Evolutionary conservation across 2,888 invertebrate genomes (phyloP).

Genomic region (Altica lythri): DNA sequence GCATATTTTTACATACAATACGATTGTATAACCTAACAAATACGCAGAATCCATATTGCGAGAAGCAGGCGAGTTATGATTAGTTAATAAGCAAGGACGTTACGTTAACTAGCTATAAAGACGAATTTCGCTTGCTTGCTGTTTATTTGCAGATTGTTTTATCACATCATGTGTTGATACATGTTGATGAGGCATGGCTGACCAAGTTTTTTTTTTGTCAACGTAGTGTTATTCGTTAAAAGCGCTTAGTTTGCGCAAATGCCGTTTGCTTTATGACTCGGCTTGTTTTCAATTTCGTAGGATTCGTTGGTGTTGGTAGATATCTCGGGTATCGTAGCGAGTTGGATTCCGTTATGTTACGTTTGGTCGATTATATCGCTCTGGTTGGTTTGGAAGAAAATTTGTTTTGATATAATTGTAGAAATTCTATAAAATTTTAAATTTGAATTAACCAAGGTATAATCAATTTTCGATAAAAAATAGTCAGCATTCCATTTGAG

Average conservation of each 20-base stretch:
- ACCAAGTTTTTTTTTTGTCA: constrained; percentile 33
- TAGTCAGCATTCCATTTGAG: too few species aligned
- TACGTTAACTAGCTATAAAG: constrained; percentile 40
- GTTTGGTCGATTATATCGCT: constrained; percentile 22
- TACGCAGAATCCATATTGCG: constrained; percentile 52
- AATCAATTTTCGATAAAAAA: too few species aligned
- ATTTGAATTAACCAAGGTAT: too few species aligned
- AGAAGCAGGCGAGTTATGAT: constrained; percentile 46
- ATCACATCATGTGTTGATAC: constrained; percentile 36
- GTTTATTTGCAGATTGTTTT: constrained; percentile 43
- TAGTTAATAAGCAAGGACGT: constrained; percentile 43
- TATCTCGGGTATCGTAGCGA: constrained; percentile 15
- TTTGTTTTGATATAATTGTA: too few species aligned
- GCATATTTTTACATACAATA: constrained; percentile 41
- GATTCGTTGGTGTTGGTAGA: too few species aligned
- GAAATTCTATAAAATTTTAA: too few species aligned
- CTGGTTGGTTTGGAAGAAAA: constrained; percentile 22
- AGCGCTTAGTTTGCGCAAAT: constrained; percentile 37
- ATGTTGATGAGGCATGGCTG: constrained; percentile 38
- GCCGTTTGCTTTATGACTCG: constrained; percentile 25
- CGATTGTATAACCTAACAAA: constrained; percentile 40
- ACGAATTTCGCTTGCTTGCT: constrained; percentile 43
- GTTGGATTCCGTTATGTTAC: constrained; percentile 4
- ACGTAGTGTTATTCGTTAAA: constrained; percentile 26
- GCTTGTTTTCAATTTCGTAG: too few species aligned